These are phyloP conservation scores for Sebastes nivosus DNA, from an alignment of 2,797 vertebrate species.

Conservation along the genomic window DNA sequence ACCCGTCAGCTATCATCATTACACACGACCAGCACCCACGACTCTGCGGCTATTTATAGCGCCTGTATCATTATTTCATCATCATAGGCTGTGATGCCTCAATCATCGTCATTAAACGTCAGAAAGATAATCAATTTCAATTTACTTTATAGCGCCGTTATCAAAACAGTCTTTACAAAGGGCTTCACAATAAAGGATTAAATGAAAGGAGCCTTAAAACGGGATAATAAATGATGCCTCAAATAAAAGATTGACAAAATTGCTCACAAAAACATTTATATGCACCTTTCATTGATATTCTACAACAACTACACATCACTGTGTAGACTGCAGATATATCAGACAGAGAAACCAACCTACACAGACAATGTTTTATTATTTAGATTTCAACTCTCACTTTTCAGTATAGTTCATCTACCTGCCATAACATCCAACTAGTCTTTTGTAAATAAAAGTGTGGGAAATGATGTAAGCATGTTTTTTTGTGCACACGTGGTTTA, in stretches of 20 bases:
- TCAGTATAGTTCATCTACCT: not conserved
- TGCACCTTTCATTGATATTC: not conserved
- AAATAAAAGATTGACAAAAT: not conserved
- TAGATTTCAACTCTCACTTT: not conserved
- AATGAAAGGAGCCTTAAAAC: not conserved
- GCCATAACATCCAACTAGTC: not conserved
- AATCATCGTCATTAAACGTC: not conserved
- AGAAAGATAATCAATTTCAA: not conserved
- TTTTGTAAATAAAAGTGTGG: not conserved
- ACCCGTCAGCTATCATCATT: not conserved
- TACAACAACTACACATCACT: not conserved
- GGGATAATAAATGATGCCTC: not conserved
- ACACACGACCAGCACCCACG: not conserved
- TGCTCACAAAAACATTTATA: not conserved
- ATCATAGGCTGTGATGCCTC: not conserved
- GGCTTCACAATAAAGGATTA: not conserved
- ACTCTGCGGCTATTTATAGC: slow-evolving; percentile 31
- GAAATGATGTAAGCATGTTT: not conserved
- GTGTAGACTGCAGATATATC: not conserved
- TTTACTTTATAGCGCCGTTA: not conserved
- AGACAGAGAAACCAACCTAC: not conserved
- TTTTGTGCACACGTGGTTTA: not conserved
- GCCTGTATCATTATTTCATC: slow-evolving; percentile 1
- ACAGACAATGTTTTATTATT: not conserved
- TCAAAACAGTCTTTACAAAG: not conserved